Evolutionary conservation across 1,140 invertebrate species (phyloP).

Genomic region (Tyrophagus putrescentiae): DNA sequence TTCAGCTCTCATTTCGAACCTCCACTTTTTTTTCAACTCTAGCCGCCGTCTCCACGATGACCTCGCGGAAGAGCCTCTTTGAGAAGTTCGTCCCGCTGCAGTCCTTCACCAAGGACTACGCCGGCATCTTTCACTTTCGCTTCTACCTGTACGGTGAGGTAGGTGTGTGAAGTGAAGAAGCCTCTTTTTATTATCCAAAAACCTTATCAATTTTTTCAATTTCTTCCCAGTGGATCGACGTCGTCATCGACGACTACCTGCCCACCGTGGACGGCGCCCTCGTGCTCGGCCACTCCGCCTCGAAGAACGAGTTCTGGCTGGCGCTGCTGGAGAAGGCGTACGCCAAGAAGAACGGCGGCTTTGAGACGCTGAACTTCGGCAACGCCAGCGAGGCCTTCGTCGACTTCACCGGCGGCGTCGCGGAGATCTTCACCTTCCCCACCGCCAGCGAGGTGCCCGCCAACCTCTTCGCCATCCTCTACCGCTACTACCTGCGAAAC

Average conservation of each 20-base stretch:
- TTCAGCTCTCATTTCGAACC: too few species aligned
- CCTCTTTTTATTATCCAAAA: too few species aligned
- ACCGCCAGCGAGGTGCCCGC: constrained; percentile 45
- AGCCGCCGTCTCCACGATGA: neutral
- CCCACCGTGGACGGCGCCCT: constrained; percentile 54
- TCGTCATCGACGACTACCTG: constrained; percentile 57
- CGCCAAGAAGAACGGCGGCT: constrained; percentile 60
- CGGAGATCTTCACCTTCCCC: constrained; percentile 54
- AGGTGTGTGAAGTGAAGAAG: too few species aligned
- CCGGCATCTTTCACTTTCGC: constrained; percentile 56
- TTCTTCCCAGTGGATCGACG: constrained; percentile 59
- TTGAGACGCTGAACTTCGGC: constrained; percentile 46
- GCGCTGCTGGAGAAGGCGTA: constrained; percentile 66
- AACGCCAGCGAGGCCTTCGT: constrained; percentile 51
- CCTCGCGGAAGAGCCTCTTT: neutral
- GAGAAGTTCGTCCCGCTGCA: constrained; percentile 37
- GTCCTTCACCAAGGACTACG: constrained; percentile 43
- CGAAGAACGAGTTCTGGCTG: constrained; percentile 60
- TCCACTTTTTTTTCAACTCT: too few species aligned
- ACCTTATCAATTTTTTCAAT: too few species aligned
- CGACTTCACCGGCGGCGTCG: constrained; percentile 59
- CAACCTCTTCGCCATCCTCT: constrained; percentile 78
- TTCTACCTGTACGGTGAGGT: constrained; percentile 63
- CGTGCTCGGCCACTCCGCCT: constrained; percentile 51
- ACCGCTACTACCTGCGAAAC: constrained; percentile 77